Evolutionary conservation across 2,888 invertebrate genomes (phyloP), one percentile per base, ranked within the genome.

Genomic region (Lochmaea crataegi): DNA sequence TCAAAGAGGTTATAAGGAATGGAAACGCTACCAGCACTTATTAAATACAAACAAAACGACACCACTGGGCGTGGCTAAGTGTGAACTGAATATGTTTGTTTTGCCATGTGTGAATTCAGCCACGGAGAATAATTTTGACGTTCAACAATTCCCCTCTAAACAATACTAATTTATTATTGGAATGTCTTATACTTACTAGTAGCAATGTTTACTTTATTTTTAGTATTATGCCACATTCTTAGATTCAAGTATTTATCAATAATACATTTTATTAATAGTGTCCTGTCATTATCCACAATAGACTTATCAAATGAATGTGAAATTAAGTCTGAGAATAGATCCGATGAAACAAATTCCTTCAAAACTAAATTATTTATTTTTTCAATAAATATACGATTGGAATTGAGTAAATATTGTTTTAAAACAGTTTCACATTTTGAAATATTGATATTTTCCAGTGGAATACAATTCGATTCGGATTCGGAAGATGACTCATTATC

Each of bases 381-480:
- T 41, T 41, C 41, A 41, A 41, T 41, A 10, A 41, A 41, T 41
- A 41, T 41, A 41, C 7, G 41, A 41, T 41, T 41, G 41, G 41
- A 41, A 41, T 41, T 41, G 41, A 41, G 2, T 41, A 41, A 41
- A 41, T 41, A 41, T 41, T 41, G 41, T 41, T 41, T 41, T 41
- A 7, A 41, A 41, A 41, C 41, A 41, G 41, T 41, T 41, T 41
- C 1, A 41, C 41, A 41, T 41, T 41, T 41, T 41, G 4, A 41
- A 41, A 41, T 41, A 41, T 41, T 41, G 41, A 41, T 41, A 41
- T 41, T 41, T 41, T 41, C 41, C 41, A 41, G 41, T 41, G 41
- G 57, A 56, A 66, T 26, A 56, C 45, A 68, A 58, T 58, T 26
- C 38, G 65, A 63, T 63, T 63, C 63, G 10, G 63, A 63, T 26